Base-by-base conservation (phyloP, 2,888 invertebrate genomes). In the Nymphalis c-album region DNA sequence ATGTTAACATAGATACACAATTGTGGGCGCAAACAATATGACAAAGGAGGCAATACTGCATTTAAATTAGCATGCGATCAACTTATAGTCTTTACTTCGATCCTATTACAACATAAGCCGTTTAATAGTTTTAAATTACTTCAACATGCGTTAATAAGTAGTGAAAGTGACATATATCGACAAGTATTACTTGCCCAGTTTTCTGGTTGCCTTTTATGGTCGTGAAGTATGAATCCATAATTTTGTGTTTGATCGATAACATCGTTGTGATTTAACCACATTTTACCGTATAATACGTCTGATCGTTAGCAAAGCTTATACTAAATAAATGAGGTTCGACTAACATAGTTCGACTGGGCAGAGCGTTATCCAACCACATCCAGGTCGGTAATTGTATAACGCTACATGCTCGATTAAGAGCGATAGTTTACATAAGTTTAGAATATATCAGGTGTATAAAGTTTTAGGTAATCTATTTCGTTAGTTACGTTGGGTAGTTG, bases 311-410 rank as follows among this genome's bases (percentile, higher is more conserved):
- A 67, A 61, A 67, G 61, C 64, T 51, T 63, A 64, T 67, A 73
- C 74, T 73, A 67, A 67, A 63, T 57, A 60, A 64, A 64, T 50
- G 45, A 57, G 63, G 66, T 71, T 68, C 53, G 65, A 51, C 66
- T 67, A 60, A 70, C 66, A 51, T 64, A 64, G 53, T 65, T 64
- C 55, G 68, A 72, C 68, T 68, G 68, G 67, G 51, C 59, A 48
- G 62, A 60, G 35, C 67, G 70, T 68, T 73, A 76, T 67, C 75
- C 74, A 75, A 76, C 73, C 71, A 69, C 72, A 71, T 71, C 72
- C 71, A 69, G 71, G 74, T 74, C 72, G 70, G 74, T 68, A 72
- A 74, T 75, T 73, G 73, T 73, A 75, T 74, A 75, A 75, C 69
- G 67, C 68, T 71, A 61, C 67, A 73, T 68, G 73, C 60, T 74